A percentile compares a stretch with the other conserved stretches of the same genome.
These are phyloP conservation scores for Eupsittula cactorum DNA, from an alignment of 2,113 vertebrate genomes.

Conservation along the genomic window DNA sequence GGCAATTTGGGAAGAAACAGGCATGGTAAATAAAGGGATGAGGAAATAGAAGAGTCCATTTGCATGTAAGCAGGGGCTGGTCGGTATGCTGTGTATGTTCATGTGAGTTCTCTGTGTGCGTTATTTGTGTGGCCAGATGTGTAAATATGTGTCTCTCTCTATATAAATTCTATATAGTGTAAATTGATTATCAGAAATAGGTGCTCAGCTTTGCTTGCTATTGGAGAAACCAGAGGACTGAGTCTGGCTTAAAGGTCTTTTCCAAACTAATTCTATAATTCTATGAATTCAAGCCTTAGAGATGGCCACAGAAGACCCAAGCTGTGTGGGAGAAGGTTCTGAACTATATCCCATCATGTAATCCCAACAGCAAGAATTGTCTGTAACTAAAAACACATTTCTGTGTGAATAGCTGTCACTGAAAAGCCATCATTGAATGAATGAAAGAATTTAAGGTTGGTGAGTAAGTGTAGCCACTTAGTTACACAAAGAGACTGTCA, in stretches of 20 bases:
- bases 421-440: background rate
- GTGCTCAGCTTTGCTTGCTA: fast-evolving
- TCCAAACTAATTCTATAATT: background rate
- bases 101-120: background rate
- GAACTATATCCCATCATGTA: background rate
- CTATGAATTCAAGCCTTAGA: background rate
- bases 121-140: background rate
- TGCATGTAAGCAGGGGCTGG: background rate
- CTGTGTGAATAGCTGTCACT: background rate
- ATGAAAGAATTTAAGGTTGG: background rate
- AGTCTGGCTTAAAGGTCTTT: background rate
- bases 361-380: background rate
- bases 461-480: background rate
- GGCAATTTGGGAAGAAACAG: background rate
- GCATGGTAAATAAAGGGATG: background rate
- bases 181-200: background rate
- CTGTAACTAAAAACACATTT: background rate
- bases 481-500: background rate
- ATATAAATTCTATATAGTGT: background rate
- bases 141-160: background rate
- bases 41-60: background rate
- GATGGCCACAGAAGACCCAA: background rate
- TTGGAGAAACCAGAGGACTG: background rate
- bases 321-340: background rate
- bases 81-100: background rate